Base-by-base conservation (phyloP, 2,797 vertebrate genomes). In the Chiloscyllium punctatum region DNA sequence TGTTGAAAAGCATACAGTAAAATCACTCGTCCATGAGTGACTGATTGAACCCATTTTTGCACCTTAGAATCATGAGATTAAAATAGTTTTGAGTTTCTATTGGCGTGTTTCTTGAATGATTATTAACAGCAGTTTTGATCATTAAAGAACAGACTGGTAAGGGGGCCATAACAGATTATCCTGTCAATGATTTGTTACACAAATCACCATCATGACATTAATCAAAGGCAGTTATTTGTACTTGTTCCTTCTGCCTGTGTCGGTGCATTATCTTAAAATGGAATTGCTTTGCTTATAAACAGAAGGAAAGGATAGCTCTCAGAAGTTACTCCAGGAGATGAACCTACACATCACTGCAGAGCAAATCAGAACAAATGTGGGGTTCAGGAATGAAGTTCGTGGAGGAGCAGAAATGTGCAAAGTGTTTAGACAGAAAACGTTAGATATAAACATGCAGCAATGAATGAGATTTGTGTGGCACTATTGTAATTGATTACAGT, bases 101-200 rank as follows among this genome's bases (percentile, higher is more conserved):
- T 94, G 42, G 71, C 30, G 33, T n/a, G 51, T 74, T 53, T 92
- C n/a, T 69, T 37, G 62, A 68, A 69, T 4, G 90, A 92, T 92
- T 37, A 91, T 68, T 68, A 91, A 37, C 88, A n/a, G n/a, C 87
- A 62, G 53, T 62, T 91, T 62, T 7, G 57, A 9, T 92, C n/a
- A 42, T 92, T 92, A 51, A 92, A 69, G 90, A 69, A 92, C 42
- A 25, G 66, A 27, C 8, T 69, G 90, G n/a, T 69, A 92, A 42
- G n/a, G 33, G 66, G 90, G 42, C 90, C 62, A 42, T 92, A 92
- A 92, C 90, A 92, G 68, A 92, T 92, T 92, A 69, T 69, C 90
- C n/a, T 92, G 66, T 68, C 90, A 68, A 92, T 92, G 90, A 92
- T 25, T 92, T 92, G 90, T 69, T 92, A 37, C 90, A 92, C n/a